These are phyloP conservation scores for Mormyrus proboscirostris DNA, from an alignment of 2,797 vertebrate genomes.

Conservation along the genomic window DNA sequence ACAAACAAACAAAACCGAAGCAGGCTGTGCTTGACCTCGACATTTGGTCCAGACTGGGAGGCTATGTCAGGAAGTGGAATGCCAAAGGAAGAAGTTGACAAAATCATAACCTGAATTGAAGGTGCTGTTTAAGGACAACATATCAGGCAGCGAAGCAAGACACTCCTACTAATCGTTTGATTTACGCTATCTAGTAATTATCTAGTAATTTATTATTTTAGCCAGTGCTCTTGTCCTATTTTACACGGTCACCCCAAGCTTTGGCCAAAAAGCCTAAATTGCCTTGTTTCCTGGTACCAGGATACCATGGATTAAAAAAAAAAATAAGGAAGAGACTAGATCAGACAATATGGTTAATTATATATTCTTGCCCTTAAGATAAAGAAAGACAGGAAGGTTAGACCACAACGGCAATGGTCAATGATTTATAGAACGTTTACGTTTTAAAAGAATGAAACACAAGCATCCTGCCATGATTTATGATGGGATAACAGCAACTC, in stretches of 20 bases:
- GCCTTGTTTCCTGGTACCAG: neutral
- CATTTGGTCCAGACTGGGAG: conserved; percentile 12
- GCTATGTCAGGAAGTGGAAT: neutral
- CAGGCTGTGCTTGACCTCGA: neutral
- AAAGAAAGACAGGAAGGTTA: neutral
- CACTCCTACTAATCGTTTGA: neutral
- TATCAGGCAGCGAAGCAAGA: neutral
- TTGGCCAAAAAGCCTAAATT: neutral
- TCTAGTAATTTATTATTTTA: neutral
- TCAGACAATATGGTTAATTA: neutral
- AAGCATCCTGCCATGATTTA: neutral
- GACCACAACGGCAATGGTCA: neutral
- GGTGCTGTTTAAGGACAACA: neutral
- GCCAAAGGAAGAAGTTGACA: neutral
- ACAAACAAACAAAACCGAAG: neutral
- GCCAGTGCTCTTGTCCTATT: neutral
- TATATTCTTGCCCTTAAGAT: neutral
- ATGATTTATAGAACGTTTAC: neutral
- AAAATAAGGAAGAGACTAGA: neutral
- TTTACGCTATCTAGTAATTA: neutral
- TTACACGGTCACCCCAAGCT: neutral
- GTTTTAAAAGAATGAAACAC: neutral
- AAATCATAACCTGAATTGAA: neutral
- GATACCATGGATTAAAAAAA: neutral
- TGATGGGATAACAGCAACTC: neutral